Base-by-base conservation (phyloP, 2,113 vertebrate genomes). In the Mesoclemmys tuberculata region DNA sequence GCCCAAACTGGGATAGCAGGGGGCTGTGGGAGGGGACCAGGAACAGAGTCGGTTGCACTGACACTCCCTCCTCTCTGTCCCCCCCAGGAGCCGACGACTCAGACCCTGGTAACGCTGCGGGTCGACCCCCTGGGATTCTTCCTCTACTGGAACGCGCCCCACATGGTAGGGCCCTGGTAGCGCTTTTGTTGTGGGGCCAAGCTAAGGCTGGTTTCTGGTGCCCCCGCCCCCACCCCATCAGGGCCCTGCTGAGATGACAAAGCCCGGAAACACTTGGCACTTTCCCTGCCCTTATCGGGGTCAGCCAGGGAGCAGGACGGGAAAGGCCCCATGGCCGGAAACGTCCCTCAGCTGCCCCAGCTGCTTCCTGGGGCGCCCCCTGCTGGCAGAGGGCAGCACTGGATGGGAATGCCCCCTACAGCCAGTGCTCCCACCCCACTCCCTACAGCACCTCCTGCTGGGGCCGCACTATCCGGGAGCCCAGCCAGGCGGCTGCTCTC, bases 41-140 rank as follows among this genome's bases (percentile, higher is more conserved):
- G 51, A 77, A 55, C 85, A 16, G 44, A 81, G 55, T 64, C 78
- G 74, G 84, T 35, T 51, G 84, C 24, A 61, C 83, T 91, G 78
- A 86, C 41, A 51, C 46, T 61, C 26, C 51, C 58, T 10, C 46
- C 24, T 44, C 71, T 38, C 54, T 27, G 1, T 92, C 3, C 38
- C 11, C 52, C 94, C 74, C 90, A 99, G 99, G 99, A 99, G 77
- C 95, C 98, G 14, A 98, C 97, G 91, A 98, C 94, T 55, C 96
- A 96, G 54, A 98, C 96, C 35, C 96, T 99, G 94, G 98, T 99
- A 38, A 99, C 98, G 51, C 97, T 99, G 84, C 98, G 98, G 81
- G 99, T 99, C 35, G 99, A 99, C 93, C 95, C 98, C 26, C 93
- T 97, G 95, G 99, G 99, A 85, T 99, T 99, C 97, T 99, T 98